phyloP scores from a whole-genome alignment of 2,797 vertebrate species.

The Sciaenops ocellatus region DNA sequence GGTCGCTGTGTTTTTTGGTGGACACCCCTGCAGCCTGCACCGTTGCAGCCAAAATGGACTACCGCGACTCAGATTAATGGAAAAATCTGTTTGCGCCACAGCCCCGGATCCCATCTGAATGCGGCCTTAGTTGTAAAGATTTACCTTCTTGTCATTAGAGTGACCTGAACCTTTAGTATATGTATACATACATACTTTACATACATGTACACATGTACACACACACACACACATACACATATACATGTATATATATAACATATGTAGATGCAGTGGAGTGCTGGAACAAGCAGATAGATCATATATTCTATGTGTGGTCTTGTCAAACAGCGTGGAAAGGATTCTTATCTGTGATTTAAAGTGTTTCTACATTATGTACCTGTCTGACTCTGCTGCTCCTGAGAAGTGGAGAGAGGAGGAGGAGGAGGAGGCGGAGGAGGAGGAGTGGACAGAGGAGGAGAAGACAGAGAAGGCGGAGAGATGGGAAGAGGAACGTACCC shows the following conservation, averaged over 20 bases:
- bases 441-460: slow-evolving; percentile 76
- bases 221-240: slow-evolving; percentile 5
- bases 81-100: too few species aligned
- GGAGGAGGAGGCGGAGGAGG: slow-evolving; percentile 69
- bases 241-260: neutral
- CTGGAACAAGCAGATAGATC: slow-evolving; percentile 18
- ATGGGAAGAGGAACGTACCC: slow-evolving; percentile 89
- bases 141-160: slow-evolving; percentile 9
- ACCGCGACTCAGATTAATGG: too few species aligned
- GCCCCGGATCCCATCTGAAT: too few species aligned
- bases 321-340: slow-evolving; percentile 54
- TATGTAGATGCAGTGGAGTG: slow-evolving; percentile 25
- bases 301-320: slow-evolving; percentile 27
- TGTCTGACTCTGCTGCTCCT: slow-evolving; percentile 90
- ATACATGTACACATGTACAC: neutral
- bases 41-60: too few species aligned
- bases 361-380: slow-evolving; percentile 88
- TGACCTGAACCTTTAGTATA: slow-evolving; percentile 41
- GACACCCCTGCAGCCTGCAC: too few species aligned
- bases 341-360: slow-evolving; percentile 71
- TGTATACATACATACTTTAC: neutral
- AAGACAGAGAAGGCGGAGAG: slow-evolving; percentile 84
- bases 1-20: too few species aligned
- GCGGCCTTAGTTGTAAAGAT: too few species aligned
- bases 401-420: slow-evolving; percentile 85